Conservation (phyloP, 2,797 vertebrate species). For the Scolopax rusticola region DNA sequence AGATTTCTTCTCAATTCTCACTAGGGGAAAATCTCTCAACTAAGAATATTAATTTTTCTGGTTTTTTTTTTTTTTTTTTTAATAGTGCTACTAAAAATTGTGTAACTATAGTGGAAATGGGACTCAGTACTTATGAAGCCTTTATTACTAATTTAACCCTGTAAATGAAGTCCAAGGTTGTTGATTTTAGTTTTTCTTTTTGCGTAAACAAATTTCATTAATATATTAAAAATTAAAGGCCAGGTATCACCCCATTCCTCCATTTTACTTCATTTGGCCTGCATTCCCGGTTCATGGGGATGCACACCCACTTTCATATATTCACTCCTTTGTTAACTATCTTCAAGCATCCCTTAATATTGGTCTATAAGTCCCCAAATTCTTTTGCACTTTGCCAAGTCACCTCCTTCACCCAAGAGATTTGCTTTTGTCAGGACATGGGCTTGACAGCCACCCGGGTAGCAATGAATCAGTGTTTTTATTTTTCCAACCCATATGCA, state of each 20-base stretch:
- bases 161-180: not conserved
- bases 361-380: not conserved
- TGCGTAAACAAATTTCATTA: not conserved
- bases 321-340: not conserved
- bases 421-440: conserved; percentile 45
- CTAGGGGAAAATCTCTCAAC: not conserved
- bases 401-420: conserved; percentile 30
- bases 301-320: accelerated
- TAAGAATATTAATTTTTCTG: not conserved
- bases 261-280: not conserved
- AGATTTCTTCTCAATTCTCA: not conserved
- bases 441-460: conserved; percentile 64
- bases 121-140: not conserved
- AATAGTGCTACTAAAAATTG: not conserved
- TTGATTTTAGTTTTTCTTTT: not conserved
- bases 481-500: conserved; percentile 78
- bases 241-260: not conserved
- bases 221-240: not conserved
- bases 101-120: not conserved
- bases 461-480: conserved; percentile 78
- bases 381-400: conserved; percentile 12
- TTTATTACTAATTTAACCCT: not conserved
- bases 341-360: not conserved
- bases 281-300: not conserved
- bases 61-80: not conserved